Evolutionary conservation across 1,140 invertebrate genomes (phyloP).

Genomic region (Battus philenor): DNA sequence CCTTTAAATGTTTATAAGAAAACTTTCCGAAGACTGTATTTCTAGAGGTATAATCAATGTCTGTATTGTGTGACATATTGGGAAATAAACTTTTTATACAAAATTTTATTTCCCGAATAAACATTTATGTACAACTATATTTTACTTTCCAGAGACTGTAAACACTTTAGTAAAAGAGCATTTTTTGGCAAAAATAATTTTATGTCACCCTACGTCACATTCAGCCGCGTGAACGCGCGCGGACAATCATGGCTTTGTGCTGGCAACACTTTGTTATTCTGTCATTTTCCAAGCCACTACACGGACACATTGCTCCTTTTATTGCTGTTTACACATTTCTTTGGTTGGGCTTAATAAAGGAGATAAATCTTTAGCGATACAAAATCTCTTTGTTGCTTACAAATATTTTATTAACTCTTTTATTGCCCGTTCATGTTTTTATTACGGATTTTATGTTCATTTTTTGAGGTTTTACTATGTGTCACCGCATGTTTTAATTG

Average conservation of each 20-base stretch:
- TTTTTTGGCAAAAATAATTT: conserved; percentile 13
- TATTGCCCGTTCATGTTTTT: no score
- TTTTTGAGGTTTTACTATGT: no score
- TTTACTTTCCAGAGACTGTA: neutral
- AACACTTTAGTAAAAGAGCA: neutral
- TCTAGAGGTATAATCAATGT: neutral
- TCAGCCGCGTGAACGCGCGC: conserved; percentile 31
- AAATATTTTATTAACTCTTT: no score
- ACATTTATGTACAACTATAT: neutral
- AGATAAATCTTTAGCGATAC: conserved; percentile 17
- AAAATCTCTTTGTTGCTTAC: conserved; percentile 29
- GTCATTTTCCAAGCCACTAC: conserved; percentile 63
- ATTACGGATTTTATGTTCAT: no score
- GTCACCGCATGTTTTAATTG: no score
- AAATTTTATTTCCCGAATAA: neutral
- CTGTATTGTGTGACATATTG: neutral
- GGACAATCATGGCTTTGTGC: conserved; percentile 41
- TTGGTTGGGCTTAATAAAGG: conserved; percentile 17
- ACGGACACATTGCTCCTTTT: conserved; percentile 43
- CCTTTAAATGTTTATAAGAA: no score
- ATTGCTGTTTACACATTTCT: conserved; percentile 32
- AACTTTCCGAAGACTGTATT: no score
- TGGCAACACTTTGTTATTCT: conserved; percentile 43
- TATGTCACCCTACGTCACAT: conserved; percentile 16
- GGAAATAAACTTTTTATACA: neutral